These are phyloP conservation scores for Champsocephalus esox DNA, from an alignment of 2,797 vertebrate species.

Conservation along the genomic window DNA sequence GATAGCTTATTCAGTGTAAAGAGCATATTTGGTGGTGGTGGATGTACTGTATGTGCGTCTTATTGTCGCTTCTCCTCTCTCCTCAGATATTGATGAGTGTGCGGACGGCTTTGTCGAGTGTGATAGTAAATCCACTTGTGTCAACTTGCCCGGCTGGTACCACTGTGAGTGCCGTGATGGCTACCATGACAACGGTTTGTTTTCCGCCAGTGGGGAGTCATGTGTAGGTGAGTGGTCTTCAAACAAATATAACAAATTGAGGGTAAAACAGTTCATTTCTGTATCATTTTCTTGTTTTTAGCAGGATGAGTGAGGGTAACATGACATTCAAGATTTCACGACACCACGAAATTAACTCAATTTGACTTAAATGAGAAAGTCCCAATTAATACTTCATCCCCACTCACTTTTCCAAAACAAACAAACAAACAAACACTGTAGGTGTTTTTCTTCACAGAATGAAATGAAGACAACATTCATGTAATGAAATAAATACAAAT, in stretches of 20 bases:
- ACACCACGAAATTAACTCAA: too few species aligned
- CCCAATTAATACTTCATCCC: too few species aligned
- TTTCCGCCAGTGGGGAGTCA: conserved; percentile 94
- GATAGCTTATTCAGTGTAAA: conserved; percentile 29
- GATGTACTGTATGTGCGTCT: conserved; percentile 7
- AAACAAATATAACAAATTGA: neutral
- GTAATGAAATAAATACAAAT: too few species aligned
- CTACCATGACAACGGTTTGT: conserved; percentile 98
- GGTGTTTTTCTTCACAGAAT: too few species aligned
- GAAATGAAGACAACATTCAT: too few species aligned
- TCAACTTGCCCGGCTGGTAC: conserved; percentile 99
- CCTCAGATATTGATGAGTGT: conserved; percentile 97
- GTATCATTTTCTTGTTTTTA: too few species aligned
- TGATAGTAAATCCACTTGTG: conserved; percentile 95
- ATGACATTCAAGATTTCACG: too few species aligned
- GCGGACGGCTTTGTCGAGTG: conserved; percentile 96
- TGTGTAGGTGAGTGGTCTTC: conserved; percentile 92
- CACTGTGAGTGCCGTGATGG: conserved; percentile 99
- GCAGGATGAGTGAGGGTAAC: too few species aligned
- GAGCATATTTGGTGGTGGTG: conserved; percentile 22
- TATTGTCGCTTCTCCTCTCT: conserved; percentile 11
- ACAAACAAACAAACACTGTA: too few species aligned
- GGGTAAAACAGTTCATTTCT: neutral
- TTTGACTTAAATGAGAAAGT: too few species aligned
- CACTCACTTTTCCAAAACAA: too few species aligned